Base-by-base conservation (phyloP, 1,140 invertebrate species). In the Drosophila oshimai region DNA sequence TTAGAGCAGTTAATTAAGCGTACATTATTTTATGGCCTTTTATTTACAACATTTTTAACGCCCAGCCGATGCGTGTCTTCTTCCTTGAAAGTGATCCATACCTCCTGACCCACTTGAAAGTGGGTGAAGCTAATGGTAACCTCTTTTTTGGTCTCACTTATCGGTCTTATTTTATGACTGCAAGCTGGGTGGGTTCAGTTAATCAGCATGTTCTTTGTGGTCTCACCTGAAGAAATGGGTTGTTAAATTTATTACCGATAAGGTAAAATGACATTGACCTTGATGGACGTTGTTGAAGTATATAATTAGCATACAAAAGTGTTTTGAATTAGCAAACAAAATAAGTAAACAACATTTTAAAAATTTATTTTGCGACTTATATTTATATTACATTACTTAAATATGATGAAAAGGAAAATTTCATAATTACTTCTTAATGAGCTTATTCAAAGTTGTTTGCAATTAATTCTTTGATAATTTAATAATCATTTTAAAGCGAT, bases 1-100 rank as follows among this genome's bases (percentile, higher is more conserved):
- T 79, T 78, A 57, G 51, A 50, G 31, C 41, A 42, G 29, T 71
- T 72, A 76, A 62, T 76, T 72, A 76, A 34, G 37, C 68, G 68
- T 83, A 64, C 34, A 60, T 54, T 54, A 79, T 73, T 68, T 62
- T n/a, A 33, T 36, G 49, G 34, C 26, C 33, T 37, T 54, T 62
- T 47, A 13, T 17, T 29, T 37, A 55, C 33, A 68, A 41, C 34
- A 57, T 57, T 60, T 34, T 49, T 13, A 22, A 49, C 51, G 33
- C 34, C 39, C 45, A 18, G n/a, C 34, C 26, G 4, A 20, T 6
- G 17, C 3, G 9, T 15, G 15, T 10, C 4, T 42, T 44, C 24
- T 64, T 47, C 47, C 50, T 50, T 3, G 10, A 37, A 41, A 65
- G 37, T 9, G 7, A 24, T 13, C n/a, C 26, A 33, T n/a, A 49